Conservation (phyloP, 35 echinoderm and acorn worm genomes). For the Lytechinus pictus region DNA sequence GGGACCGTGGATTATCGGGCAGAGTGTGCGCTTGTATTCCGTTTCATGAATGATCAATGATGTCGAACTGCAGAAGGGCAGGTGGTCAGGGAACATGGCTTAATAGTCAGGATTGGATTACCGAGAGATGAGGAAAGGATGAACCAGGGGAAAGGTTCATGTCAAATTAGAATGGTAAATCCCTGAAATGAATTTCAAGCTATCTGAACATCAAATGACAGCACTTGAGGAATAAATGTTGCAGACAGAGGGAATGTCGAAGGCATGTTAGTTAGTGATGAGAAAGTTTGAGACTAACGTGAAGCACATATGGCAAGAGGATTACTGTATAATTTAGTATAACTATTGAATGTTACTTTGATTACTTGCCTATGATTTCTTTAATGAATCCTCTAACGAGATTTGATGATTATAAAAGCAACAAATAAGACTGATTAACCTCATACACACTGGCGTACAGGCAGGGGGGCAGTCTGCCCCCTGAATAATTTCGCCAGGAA, state of each 20-base stretch:
- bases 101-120: slow-evolving; percentile 29
- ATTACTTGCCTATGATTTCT: no score
- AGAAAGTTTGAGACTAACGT: background rate
- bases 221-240: background rate
- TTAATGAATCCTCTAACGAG: no score
- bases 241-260: background rate
- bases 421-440: no score
- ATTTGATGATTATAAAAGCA: no score
- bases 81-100: background rate
- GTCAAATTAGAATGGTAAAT: background rate
- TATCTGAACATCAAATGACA: background rate
- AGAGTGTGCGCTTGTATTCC: background rate
- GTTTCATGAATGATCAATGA: slow-evolving; percentile 33
- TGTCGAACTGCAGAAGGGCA: slow-evolving; percentile 23
- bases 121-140: background rate
- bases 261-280: background rate
- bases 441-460: no score
- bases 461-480: no score
- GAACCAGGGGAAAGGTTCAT: background rate
- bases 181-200: slow-evolving; percentile 3
- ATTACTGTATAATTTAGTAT: background rate
- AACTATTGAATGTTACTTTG: no score
- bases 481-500: no score
- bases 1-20: background rate
- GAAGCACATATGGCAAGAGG: background rate